phyloP scores from a whole-genome alignment of 2,797 vertebrate genomes.

The Pelobates cultripes region DNA sequence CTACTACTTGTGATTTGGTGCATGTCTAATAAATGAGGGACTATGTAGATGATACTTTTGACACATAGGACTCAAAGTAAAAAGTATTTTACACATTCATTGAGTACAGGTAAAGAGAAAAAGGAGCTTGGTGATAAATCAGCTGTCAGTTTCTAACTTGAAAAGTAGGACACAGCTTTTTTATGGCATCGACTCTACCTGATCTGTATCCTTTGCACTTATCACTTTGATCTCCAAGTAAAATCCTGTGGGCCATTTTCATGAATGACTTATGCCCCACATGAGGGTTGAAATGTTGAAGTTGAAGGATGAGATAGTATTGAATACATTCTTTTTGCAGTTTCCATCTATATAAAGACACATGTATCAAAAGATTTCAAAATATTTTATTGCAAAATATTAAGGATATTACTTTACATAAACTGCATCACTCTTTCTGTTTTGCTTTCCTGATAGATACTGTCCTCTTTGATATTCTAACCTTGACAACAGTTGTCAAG shows the following conservation, averaged over 20 bases:
- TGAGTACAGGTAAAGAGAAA: conserved; percentile 30
- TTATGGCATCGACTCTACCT: conserved; percentile 37
- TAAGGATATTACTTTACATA: no score
- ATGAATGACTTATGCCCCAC: conserved; percentile 57
- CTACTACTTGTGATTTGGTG: no score
- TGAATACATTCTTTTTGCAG: conserved; percentile 46
- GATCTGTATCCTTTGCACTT: conserved; percentile 53
- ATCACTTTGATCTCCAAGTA: conserved; percentile 49
- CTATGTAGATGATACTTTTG: conserved; percentile 8
- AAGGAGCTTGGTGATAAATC: conserved; percentile 40
- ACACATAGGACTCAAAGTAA: not conserved
- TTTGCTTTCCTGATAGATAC: not conserved
- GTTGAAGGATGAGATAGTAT: conserved; percentile 47
- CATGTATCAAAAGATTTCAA: no score
- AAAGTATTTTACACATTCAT: conserved; percentile 16
- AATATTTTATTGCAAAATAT: no score
- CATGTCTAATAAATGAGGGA: not conserved
- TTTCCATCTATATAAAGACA: not conserved
- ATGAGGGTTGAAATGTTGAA: conserved; percentile 46
- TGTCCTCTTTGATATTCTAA: not conserved
- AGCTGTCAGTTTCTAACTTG: conserved; percentile 41
- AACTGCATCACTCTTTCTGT: not conserved
- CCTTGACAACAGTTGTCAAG: not conserved
- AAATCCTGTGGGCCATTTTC: conserved; percentile 50
- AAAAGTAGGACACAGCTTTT: conserved; percentile 48